Percentiles rank a stretch among this genome's conserved stretches.
Evolutionary conservation across 2,888 invertebrate genomes (phyloP).

Genomic region (Xanthorhoe spadicearia): DNA sequence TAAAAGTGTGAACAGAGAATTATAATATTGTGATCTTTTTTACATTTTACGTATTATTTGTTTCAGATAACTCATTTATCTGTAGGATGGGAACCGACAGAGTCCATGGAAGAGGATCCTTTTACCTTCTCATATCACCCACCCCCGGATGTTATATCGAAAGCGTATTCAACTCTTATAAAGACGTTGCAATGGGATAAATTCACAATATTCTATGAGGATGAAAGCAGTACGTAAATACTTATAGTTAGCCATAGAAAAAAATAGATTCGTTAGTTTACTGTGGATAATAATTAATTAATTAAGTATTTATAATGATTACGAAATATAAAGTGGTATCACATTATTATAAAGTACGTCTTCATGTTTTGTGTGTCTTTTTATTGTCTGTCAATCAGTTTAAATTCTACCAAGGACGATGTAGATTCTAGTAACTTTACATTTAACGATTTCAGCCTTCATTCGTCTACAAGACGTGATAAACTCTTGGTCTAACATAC

Average conservation of each 20-base stretch:
- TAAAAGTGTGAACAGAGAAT: no score
- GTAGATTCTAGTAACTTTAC: background rate
- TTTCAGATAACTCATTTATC: slow-evolving; percentile 90
- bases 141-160: slow-evolving; percentile 86
- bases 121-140: slow-evolving; percentile 85
- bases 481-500: slow-evolving; percentile 87
- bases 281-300: background rate
- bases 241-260: background rate
- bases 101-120: slow-evolving; percentile 82
- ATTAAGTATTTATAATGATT: background rate
- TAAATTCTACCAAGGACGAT: no score
- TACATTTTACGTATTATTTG: no score
- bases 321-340: background rate
- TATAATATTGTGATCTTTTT: no score
- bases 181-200: slow-evolving; percentile 89
- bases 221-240: slow-evolving; percentile 85
- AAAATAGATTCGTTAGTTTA: background rate
- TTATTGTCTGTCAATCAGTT: background rate
- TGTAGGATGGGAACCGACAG: slow-evolving; percentile 87
- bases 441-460: slow-evolving; percentile 79
- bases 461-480: slow-evolving; percentile 92
- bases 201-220: slow-evolving; percentile 92
- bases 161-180: slow-evolving; percentile 88
- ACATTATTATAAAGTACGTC: no score
- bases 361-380: background rate